Evolutionary conservation across 2,113 vertebrate genomes (phyloP), one percentile per base, ranked within the genome.

Genomic region (Anolis carolinensis): DNA sequence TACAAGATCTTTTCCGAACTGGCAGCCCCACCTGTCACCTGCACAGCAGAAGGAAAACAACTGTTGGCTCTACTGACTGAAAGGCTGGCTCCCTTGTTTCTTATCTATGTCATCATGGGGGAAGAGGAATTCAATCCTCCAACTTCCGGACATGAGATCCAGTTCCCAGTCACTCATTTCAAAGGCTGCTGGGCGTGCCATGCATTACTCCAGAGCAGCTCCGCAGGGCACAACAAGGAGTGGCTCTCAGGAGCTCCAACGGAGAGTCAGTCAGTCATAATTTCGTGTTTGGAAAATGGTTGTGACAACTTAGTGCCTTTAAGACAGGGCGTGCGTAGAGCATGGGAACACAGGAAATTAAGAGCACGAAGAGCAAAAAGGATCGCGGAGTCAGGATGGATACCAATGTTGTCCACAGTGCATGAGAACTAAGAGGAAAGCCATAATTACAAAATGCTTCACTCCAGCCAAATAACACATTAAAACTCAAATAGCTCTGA

Each of bases 241-340:
- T 0, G 0, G 86, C 83, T 71, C 3, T 0, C 0, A 90, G 77
- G 5, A 63, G 7, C 21, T 82, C 84, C 83, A 85, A 44, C 5
- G 71, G 84, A 23, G 7, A 81, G n/a, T 16, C 7, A 0, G 83
- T 8, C 86, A 67, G 90, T 18, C 44, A 23, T 8, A 14, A 39
- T 79, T 71, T n/a, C 48, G 18, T 32, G 34, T 3, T n/a, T n/a
- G 59, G 67, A 76, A 62, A 0, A 73, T 0, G 6, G 71, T 25
- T 48, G 25, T 14, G 0, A 0, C 75, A 62, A 52, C 10, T 32
- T 76, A 0, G 0, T 0, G n/a, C 5, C 2, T 80, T 52, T 1
- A 1, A 27, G 79, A 32, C 77, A 79, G 50, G 83, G 65, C 7
- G 55, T 59, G 55, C 4, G 50, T 71, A 63, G 52, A 75, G 44